Evolutionary conservation across 2,113 vertebrate species (phyloP).

Genomic region (Amblyopsis rosae): DNA sequence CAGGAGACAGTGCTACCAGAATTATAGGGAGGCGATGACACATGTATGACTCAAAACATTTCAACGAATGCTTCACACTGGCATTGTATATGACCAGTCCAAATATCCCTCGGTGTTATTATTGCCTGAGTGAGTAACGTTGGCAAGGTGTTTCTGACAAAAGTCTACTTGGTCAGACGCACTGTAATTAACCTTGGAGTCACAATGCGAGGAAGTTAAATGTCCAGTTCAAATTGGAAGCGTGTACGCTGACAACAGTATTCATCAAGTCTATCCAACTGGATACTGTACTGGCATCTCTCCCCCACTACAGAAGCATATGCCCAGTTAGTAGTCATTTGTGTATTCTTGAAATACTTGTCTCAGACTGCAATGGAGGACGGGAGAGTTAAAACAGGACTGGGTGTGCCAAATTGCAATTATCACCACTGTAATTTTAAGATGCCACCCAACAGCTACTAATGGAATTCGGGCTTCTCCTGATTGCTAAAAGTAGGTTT

Average conservation of each 20-base stretch:
- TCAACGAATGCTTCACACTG: constrained; percentile 37
- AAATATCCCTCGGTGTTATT: constrained; percentile 46
- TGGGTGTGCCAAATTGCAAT: constrained; percentile 52
- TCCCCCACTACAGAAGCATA: constrained; percentile 14
- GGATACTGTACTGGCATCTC: constrained; percentile 25
- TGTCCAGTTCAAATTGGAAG: constrained; percentile 28
- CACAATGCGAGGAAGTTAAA: constrained; percentile 22
- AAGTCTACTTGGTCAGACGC: constrained; percentile 36
- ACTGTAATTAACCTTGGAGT: constrained; percentile 24
- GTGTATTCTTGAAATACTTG: constrained; percentile 57
- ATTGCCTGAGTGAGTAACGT: constrained; percentile 34
- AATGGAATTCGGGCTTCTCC: constrained; percentile 48
- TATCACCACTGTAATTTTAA: constrained; percentile 54
- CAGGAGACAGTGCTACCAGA: constrained; percentile 34
- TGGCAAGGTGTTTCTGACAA: constrained; percentile 17
- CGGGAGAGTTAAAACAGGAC: constrained; percentile 25
- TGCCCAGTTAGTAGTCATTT: constrained; percentile 41
- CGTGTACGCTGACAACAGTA: constrained; percentile 41
- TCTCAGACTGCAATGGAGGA: constrained; percentile 40
- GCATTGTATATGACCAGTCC: constrained; percentile 35
- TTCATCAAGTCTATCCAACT: constrained; percentile 32
- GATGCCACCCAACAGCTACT: constrained; percentile 34
- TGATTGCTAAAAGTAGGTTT: constrained; percentile 50
- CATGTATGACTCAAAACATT: constrained; percentile 32
- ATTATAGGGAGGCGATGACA: constrained; percentile 45